Base-by-base conservation (phyloP, 2,888 invertebrate genomes). In the Athalia circularis region DNA sequence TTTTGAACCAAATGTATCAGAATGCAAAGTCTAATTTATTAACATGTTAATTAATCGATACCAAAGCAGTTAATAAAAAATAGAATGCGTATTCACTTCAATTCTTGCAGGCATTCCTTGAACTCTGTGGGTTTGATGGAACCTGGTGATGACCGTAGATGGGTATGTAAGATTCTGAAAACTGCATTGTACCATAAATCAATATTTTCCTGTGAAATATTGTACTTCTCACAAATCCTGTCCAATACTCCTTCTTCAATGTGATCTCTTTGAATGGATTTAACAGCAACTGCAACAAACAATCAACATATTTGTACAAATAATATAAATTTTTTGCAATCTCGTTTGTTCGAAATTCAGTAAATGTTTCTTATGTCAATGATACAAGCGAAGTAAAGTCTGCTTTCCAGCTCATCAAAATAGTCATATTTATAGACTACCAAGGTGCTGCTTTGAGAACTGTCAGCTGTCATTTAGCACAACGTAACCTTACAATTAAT, bases 111-210 rank as follows among this genome's bases (percentile, higher is more conserved):
- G 74, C 90, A 91, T 81, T 92, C 91, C 13, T 91, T 90, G 45
- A 92, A 86, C 80, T 92, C 92, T 43, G 88, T 84, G 77, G 90
- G 91, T 80, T 92, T 92, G 0, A 92, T 87, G 57, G 86, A 88
- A 43, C 91, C 91, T 54, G 89, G 90, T 0, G 91, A 88, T 61
- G 90, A 90, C 13, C 92, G 88, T 47, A 92, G 83, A 86, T 91
- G 91, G 68, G 90, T 87, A 86, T 90, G 91, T 84, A 92, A 89
- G 84, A 92, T 91, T 78, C 89, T 89, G 67, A 91, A 86, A 61
- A 92, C 87, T 29, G 91, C 91, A 3, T 92, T 90, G 83, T 92
- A 92, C 77, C 92, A 88, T 84, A 92, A 92, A 79, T 92, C 92
- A 80, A 92, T 89, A 80, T 91, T 89, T 70, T 89, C 89, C 11